These are phyloP conservation scores for Drosophila tripunctata DNA, from an alignment of 2,888 invertebrate genomes.

Conservation along the genomic window DNA sequence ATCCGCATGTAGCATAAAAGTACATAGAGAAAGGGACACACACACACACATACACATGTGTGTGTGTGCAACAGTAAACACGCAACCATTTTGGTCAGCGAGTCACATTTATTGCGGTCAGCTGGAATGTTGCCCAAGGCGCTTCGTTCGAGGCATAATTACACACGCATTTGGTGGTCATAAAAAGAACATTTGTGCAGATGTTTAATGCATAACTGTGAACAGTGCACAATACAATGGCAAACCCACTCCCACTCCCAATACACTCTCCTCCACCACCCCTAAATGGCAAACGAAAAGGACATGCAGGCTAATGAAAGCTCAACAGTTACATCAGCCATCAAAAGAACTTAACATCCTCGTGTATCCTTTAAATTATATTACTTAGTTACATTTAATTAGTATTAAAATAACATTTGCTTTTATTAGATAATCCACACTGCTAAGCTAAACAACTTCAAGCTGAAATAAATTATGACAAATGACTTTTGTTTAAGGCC, in stretches of 20 bases:
- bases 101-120: constrained; percentile 41
- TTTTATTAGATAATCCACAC: neutral
- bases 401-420: neutral
- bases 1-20: constrained; percentile 27
- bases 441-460: neutral
- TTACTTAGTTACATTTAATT: constrained; percentile 8
- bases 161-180: constrained; percentile 75
- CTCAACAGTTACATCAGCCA: constrained; percentile 28
- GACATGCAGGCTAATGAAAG: constrained; percentile 25
- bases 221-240: constrained; percentile 9
- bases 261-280: too few species aligned
- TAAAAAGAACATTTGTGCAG: constrained; percentile 70
- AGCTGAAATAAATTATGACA: constrained; percentile 46
- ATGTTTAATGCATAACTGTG: constrained; percentile 44
- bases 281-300: neutral
- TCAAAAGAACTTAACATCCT: constrained; percentile 17
- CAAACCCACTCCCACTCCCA: neutral
- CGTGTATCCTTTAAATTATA: constrained; percentile 11
- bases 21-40: neutral
- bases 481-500: constrained; percentile 24
- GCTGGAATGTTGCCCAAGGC: constrained; percentile 52
- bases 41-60: neutral
- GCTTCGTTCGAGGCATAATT: constrained; percentile 62
- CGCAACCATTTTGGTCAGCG: constrained; percentile 53
- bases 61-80: constrained; percentile 17